phyloP scores from a whole-genome alignment of 1,140 invertebrate genomes.

The Artemia franciscana region DNA sequence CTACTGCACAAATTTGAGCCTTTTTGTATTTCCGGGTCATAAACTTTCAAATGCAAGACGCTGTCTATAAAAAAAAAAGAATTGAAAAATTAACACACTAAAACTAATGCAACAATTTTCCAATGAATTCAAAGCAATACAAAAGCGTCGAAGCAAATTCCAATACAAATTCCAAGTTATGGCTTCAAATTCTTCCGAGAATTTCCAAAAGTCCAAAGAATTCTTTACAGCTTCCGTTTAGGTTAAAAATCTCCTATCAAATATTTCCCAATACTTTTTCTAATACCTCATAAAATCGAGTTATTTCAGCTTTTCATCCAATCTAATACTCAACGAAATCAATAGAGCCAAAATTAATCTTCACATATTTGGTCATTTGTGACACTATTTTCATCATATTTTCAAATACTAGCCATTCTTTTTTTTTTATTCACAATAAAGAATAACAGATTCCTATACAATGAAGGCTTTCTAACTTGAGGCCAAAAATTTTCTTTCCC shows the following conservation, averaged over 20 bases:
- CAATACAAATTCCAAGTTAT: not conserved
- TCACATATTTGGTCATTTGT: too few relatives aligned
- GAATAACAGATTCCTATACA: too few relatives aligned
- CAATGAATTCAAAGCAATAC: not conserved
- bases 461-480: too few relatives aligned
- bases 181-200: not conserved
- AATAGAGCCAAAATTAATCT: too few relatives aligned
- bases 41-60: conserved; percentile 40
- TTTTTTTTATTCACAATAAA: too few relatives aligned
- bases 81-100: not conserved
- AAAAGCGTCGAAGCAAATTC: not conserved
- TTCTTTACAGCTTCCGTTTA: not conserved
- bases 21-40: conserved; percentile 34
- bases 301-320: too few relatives aligned
- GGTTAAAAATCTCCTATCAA: not conserved
- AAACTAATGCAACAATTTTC: not conserved
- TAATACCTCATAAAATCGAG: too few relatives aligned
- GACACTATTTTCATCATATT: too few relatives aligned
- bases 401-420: too few relatives aligned
- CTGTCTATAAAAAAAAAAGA: conserved; percentile 11
- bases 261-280: too few relatives aligned
- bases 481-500: too few relatives aligned
- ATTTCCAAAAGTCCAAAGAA: not conserved
- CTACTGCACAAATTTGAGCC: conserved; percentile 24
- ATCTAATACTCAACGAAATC: too few relatives aligned